Evolutionary conservation across 2,797 vertebrate species (phyloP), one percentile per base, ranked within the genome.

Genomic region (Platalea minor): DNA sequence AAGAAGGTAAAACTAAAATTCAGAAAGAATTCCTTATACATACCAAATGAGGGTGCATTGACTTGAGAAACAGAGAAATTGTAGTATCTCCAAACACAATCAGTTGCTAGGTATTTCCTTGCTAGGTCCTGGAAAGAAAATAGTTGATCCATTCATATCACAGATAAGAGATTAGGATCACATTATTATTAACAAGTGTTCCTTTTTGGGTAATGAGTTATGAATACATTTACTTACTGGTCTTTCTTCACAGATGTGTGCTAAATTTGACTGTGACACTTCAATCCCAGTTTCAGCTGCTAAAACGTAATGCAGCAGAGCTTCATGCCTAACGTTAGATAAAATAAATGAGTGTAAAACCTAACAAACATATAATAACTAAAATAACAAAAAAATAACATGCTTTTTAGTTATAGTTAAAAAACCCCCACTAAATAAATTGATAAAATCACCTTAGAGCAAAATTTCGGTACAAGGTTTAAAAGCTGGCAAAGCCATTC

Each of bases 281-380:
- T 98, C 98, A 89, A 99, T 98, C 87, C 99, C 99, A 19, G 98
- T 98, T 98, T 99, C 99, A 93, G 99, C 99, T 20, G 98, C 98
- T 97, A 99, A 95, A 78, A 98, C 76, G 24, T 99, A 99, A 97
- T 98, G 98, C 81, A 99, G 96, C 59, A 99, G 95, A 15, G 99
- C 98, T 95, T 98, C 98, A 31, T 98, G 97, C 98, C 99, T 99
- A 96, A 95, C 6, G 25, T 95, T 84, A 95, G 94, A 97, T 29
- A 88, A 96, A 95, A 96, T 63, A 96, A 96, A 96, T 91, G 14
- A 82, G 37, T 73, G 79, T 97, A 79, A 91, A 79, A 43, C 11
- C 14, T 91, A 75, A 35, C 4, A 93, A 95, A 97, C 96, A 85
- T 60, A 85, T 41, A 14, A 41, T 41, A 41, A 41, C 41, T 14